Percentiles rank a stretch among this genome's conserved stretches.
phyloP scores from a whole-genome alignment of 1,140 invertebrate genomes.

The Macrobrachium rosenbergii region DNA sequence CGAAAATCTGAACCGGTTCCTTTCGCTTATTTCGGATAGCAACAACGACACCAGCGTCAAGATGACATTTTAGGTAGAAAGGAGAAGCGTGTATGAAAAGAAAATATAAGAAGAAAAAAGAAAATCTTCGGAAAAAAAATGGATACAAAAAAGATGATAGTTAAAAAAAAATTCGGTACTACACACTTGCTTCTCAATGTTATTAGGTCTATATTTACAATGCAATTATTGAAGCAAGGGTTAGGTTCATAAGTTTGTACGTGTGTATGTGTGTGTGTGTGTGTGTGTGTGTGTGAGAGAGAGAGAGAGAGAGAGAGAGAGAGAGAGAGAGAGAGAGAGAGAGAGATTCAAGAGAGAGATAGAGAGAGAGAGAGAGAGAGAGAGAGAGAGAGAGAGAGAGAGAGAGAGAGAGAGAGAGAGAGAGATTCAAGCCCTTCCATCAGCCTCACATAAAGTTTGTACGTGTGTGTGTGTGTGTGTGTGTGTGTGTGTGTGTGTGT shows the following conservation, averaged over 20 bases:
- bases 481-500: no score
- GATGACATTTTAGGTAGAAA: no score
- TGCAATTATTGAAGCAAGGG: background rate
- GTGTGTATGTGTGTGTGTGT: constrained; percentile 22
- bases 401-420: background rate
- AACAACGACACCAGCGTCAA: no score
- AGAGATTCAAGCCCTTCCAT: background rate
- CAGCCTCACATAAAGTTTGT: background rate
- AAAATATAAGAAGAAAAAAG: no score
- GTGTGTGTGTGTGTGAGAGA: background rate
- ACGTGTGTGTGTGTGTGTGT: no score
- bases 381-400: background rate
- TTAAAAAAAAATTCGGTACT: no score
- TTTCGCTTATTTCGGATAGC: no score
- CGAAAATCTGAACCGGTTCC: no score
- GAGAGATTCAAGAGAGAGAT: background rate
- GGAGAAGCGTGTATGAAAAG: no score
- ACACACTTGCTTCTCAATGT: background rate
- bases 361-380: background rate
- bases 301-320: background rate
- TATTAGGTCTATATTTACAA: background rate
- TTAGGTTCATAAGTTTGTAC: constrained; percentile 3
- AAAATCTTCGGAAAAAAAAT: no score
- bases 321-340: background rate
- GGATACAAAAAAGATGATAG: no score